Evolutionary conservation across 2,113 vertebrate species (phyloP).

Genomic region (Brienomyrus longianalis): DNA sequence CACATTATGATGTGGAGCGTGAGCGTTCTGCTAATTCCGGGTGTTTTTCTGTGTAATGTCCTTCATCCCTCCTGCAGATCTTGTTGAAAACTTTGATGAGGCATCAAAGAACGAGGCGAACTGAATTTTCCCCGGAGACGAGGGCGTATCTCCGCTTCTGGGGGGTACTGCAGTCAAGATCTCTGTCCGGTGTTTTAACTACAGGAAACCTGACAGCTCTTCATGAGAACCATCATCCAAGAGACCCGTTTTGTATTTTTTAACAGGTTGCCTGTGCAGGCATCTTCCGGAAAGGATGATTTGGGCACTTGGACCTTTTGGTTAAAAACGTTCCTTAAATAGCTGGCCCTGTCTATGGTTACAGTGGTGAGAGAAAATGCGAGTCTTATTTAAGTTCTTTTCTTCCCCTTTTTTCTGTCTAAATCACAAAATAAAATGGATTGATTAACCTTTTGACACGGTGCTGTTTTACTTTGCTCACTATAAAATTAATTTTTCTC

Average conservation of each 20-base stretch:
- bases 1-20: not conserved
- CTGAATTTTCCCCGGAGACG: slow-evolving; percentile 42
- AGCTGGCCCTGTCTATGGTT: slow-evolving; percentile 51
- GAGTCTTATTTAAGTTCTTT: slow-evolving; percentile 67
- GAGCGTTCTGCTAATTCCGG: not conserved
- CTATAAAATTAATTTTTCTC: not conserved
- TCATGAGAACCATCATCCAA: slow-evolving; percentile 31
- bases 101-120: slow-evolving; percentile 97
- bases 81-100: slow-evolving; percentile 98
- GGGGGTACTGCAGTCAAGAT: slow-evolving; percentile 39
- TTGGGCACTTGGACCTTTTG: slow-evolving; percentile 68
- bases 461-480: slow-evolving; percentile 31
- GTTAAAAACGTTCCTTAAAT: slow-evolving; percentile 35
- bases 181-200: slow-evolving; percentile 69
- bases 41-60: not conserved
- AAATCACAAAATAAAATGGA: slow-evolving; percentile 75
- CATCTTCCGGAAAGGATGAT: slow-evolving; percentile 75
- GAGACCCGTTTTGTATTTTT: slow-evolving; percentile 74
- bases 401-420: slow-evolving; percentile 51
- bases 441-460: slow-evolving; percentile 50
- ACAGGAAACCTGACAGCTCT: slow-evolving; percentile 55
- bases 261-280: slow-evolving; percentile 73
- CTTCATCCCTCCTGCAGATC: slow-evolving; percentile 63
- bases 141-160: slow-evolving; percentile 20
- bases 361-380: slow-evolving; percentile 61